Evolutionary conservation across 2,797 vertebrate species (phyloP), one percentile per base, ranked within the genome.

Genomic region (Enteromius unitaeniatus): DNA sequence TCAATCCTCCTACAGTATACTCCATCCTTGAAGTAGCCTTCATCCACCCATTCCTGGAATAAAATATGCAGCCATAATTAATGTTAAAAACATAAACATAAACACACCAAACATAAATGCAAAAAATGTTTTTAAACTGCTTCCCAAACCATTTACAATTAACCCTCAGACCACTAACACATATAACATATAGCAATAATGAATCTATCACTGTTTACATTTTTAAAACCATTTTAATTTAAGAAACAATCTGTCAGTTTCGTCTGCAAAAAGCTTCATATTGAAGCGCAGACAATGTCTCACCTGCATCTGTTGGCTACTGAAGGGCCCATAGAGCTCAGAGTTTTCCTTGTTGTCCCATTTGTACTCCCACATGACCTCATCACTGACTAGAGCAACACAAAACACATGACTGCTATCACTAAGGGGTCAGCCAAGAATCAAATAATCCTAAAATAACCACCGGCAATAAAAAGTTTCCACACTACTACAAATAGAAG

Each of bases 241-340:
- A 53, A 55, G 19, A n/a, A 73, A 42, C 26, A 51, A 15, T 14
- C 1, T 62, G 11, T 28, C 58, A 15, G 28, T 15, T 60, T 28
- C 58, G 15, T 62, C 23, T 62, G 58, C 11, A 15, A 64, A 28
- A 60, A 15, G 60, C 31, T 64, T 64, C 6, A 15, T 64, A 31
- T 64, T 28, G 28, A 62, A 28, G 58, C 4, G 6, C 23, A 0
- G 13, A 15, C 6, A 28, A 15, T 31, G 60, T 31, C 90, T 85
- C 90, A 97, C 97, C 96, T 97, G 96, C 97, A 98, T 98, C 94
- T 98, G 97, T 72, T 94, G 92, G 72, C 97, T 98, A 91, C 93
- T 96, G 89, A 98, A 98, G 26, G 97, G 97, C 0, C 97, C 97
- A 0, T 96, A 97, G 14, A 97, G 85, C 83, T 98, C 96, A 0